Conservation (phyloP, 2,113 vertebrate genomes). For the Platysteira castanea region DNA sequence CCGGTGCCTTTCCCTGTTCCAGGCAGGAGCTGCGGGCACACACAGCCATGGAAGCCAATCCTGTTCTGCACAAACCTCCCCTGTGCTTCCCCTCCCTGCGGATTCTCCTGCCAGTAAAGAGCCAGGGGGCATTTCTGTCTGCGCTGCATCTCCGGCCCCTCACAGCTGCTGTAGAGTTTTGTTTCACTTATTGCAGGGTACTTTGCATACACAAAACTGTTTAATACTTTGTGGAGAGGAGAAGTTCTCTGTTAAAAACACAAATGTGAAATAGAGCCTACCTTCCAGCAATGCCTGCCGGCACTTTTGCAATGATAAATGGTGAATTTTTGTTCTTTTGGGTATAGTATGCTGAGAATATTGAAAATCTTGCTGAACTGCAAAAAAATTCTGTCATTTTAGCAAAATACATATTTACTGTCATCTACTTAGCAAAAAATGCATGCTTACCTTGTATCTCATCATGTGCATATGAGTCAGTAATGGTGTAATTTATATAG, state of each 20-base stretch:
- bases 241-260: background rate
- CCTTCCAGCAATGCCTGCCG: background rate
- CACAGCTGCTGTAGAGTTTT: background rate
- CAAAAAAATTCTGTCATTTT: background rate
- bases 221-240: background rate
- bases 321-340: background rate
- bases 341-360: background rate
- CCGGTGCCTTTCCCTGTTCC: background rate
- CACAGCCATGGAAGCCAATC: background rate
- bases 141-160: background rate
- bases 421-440: conserved; percentile 1
- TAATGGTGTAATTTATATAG: conserved; percentile 35
- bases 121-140: background rate
- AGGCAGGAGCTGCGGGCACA: background rate
- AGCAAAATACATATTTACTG: background rate
- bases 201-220: background rate
- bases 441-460: conserved; percentile 9
- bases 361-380: background rate
- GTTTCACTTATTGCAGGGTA: background rate
- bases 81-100: background rate
- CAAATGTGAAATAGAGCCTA: background rate
- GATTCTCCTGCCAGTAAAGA: background rate
- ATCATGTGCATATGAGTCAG: background rate
- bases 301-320: background rate
- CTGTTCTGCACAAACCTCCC: background rate